A percentile compares a stretch with the other conserved stretches of the same genome.
These are phyloP conservation scores for Donacobius atricapilla DNA, from an alignment of 2,113 vertebrate genomes.

Conservation along the genomic window DNA sequence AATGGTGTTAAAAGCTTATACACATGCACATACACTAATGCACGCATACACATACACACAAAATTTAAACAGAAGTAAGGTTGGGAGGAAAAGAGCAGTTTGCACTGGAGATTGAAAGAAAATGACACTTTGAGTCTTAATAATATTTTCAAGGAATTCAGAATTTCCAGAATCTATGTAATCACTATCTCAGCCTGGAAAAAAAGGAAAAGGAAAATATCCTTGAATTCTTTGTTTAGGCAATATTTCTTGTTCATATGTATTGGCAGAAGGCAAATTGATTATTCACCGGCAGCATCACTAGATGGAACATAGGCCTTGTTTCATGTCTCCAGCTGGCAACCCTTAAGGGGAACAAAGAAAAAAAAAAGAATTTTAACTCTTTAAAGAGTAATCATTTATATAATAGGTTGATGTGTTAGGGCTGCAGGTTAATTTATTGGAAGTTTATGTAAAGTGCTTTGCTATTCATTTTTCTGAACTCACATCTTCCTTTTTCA, in stretches of 20 bases:
- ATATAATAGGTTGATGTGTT: neutral
- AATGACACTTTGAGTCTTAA: neutral
- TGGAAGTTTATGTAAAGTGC: neutral
- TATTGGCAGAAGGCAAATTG: neutral
- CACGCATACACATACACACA: rapidly evolving
- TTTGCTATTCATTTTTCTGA: neutral
- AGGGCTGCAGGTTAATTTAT: neutral
- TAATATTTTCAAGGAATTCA: neutral
- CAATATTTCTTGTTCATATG: neutral
- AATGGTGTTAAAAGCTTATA: neutral
- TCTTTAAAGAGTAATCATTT: neutral
- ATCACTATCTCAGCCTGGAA: neutral
- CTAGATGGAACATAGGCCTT: neutral
- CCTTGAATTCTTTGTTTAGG: neutral
- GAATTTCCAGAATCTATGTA: neutral
- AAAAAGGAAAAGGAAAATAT: neutral
- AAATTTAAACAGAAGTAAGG: neutral
- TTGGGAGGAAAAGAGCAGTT: neutral
- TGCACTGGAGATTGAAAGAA: neutral
- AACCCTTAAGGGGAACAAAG: neutral
- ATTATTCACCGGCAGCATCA: neutral
- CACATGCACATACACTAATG: rapidly evolving
- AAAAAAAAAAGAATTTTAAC: neutral
- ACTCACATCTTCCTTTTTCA: neutral
- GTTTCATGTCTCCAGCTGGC: neutral